Base-by-base conservation (phyloP, 2,113 vertebrate genomes). In the Platichthys flesus region DNA sequence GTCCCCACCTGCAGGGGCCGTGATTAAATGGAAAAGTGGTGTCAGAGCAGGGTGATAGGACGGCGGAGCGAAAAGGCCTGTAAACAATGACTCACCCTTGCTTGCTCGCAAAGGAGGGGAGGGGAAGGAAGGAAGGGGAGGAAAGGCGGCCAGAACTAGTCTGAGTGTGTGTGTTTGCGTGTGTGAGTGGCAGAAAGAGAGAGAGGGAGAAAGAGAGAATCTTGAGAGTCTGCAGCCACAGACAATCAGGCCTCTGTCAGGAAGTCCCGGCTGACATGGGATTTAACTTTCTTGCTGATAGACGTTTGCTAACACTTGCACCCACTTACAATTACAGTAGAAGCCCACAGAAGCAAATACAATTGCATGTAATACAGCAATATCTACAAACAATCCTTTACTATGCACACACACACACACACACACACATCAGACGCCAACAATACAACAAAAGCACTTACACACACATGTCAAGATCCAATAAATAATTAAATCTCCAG, bases 401-500 rank as follows among this genome's bases (percentile, higher is more conserved):
- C 75, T 47, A 10, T 61, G 70, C 82, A 76, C 95, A 95, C 93
- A 94, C 65, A 31, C 31, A 28, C 3, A 28, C 26, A 28, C 2
- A 72, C 69, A 66, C 94, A 94, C 65, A 70, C 69, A 68, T 79
- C 86, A 91, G 90, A 94, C 92, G 94, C 93, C 93, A 93, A 94
- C 89, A 94, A 78, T 59, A 58, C 62, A 82, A 90, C 75, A 81
- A 59, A 74, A 61, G 93, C 92, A 94, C 94, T 75, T 23, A 76
- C 75, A 86, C 47, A 72, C 95, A 95, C 94, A 94, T 35, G 21
- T 92, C 91, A 94, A 96, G 95, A 96, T 94, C 93, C 94, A 95
- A 96, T 96, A 98, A 98, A 98, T 98, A 99, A 99, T 99, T 96
- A 96, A 97, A 96, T 97, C 97, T 98, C 97, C 94, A 96, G 97